These are phyloP conservation scores for Pempheris klunzingeri DNA, from an alignment of 2,797 vertebrate genomes.

Conservation along the genomic window DNA sequence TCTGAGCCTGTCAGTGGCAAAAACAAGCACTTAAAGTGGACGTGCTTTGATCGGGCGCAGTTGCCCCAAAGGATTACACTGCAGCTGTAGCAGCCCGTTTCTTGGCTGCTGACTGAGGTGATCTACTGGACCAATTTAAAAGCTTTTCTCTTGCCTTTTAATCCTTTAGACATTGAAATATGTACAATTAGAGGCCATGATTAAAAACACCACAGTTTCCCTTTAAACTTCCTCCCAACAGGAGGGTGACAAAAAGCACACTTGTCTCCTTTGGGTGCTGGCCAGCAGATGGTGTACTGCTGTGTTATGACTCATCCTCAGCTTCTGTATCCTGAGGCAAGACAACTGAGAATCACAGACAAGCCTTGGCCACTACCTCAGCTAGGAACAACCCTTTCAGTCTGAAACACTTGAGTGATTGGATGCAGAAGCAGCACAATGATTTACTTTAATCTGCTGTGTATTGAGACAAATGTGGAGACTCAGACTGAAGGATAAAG, in stretches of 20 bases:
- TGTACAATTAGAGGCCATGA: too few relatives aligned
- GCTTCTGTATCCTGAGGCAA: constrained; percentile 16
- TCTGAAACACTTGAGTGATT: neutral
- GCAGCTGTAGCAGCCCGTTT: too few relatives aligned
- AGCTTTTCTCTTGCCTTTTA: too few relatives aligned
- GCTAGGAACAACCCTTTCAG: neutral
- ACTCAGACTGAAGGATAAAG: neutral
- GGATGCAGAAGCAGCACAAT: neutral
- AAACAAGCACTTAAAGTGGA: too few relatives aligned
- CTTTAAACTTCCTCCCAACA: neutral
- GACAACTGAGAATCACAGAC: constrained; percentile 3
- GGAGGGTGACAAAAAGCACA: neutral
- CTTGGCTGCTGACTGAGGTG: too few relatives aligned
- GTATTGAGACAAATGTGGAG: constrained; percentile 24
- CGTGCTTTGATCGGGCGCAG: too few relatives aligned
- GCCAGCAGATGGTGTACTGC: constrained; percentile 35
- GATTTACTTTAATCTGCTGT: constrained; percentile 7
- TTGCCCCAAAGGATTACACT: too few relatives aligned
- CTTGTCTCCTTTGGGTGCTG: constrained; percentile 13
- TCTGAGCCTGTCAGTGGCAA: too few relatives aligned
- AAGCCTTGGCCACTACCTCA: neutral
- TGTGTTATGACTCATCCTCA: constrained; percentile 44
- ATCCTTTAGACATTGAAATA: too few relatives aligned
- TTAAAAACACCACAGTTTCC: too few relatives aligned
- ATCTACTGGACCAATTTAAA: too few relatives aligned